These are phyloP conservation scores for Platygyra sinensis DNA, from an alignment of 64 coral and sea anemone genomes.

Conservation along the genomic window DNA sequence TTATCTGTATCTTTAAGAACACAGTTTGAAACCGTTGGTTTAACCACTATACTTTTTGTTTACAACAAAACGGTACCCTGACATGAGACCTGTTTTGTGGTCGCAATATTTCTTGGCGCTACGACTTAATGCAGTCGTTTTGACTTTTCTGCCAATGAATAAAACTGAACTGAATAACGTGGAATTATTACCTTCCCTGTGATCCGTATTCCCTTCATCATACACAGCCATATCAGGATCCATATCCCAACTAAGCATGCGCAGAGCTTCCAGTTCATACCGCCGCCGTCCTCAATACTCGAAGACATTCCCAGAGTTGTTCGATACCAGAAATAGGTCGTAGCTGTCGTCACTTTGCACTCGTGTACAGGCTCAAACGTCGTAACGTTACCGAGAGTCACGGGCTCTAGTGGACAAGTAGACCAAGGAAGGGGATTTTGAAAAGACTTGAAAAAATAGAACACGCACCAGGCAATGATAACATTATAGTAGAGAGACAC, in stretches of 20 bases:
- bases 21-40: no score
- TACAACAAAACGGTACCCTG: no score
- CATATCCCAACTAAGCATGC: conserved; percentile 82
- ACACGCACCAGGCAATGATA: conserved; percentile 96
- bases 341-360: conserved; percentile 68
- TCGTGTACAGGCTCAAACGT: conserved; percentile 52
- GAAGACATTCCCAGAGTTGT: conserved; percentile 77
- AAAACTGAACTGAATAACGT: no score
- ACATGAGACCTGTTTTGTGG: no score
- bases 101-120: no score
- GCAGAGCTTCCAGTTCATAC: conserved; percentile 90
- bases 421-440: conserved; percentile 95
- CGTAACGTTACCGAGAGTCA: conserved; percentile 70
- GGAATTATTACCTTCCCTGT: conserved; percentile 85
- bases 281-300: conserved; percentile 81
- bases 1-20: no score
- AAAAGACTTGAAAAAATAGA: conserved; percentile 98
- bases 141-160: no score
- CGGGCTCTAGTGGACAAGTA: conserved; percentile 67
- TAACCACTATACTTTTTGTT: no score
- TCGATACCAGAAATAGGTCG: conserved; percentile 95
- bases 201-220: conserved; percentile 94
- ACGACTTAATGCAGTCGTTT: no score
- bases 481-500: conserved; percentile 98
- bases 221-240: conserved; percentile 90